These are phyloP conservation scores for Trachymyrmex septentrionalis DNA, from an alignment of 1,140 invertebrate genomes.

Conservation along the genomic window DNA sequence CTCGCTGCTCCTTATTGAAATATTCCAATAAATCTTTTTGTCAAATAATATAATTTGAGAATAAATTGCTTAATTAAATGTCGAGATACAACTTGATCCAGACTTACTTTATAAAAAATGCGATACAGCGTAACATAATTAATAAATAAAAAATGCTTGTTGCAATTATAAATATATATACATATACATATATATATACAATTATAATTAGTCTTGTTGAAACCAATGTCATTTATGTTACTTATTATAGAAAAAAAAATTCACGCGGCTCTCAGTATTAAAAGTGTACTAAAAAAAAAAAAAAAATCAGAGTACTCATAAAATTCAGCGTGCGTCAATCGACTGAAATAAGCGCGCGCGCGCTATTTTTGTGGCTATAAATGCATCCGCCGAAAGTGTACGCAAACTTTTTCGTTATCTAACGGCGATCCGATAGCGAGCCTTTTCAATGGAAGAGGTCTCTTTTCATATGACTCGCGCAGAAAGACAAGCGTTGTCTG, in stretches of 20 bases:
- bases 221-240: neutral
- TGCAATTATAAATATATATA: neutral
- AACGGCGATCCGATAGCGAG: neutral
- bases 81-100: neutral
- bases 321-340: neutral
- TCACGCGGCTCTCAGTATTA: neutral
- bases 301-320: neutral
- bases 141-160: neutral
- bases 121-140: neutral
- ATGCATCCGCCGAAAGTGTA: neutral
- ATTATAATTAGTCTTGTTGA: neutral
- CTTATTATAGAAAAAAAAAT: neutral
- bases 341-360: neutral
- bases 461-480: neutral
- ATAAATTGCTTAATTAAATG: neutral
- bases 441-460: neutral
- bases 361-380: neutral
- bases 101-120: neutral
- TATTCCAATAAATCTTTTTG: neutral
- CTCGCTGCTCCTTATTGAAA: no score
- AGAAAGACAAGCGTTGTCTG: constrained; percentile 24
- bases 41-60: neutral
- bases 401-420: neutral
- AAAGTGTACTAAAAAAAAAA: neutral
- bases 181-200: neutral